Evolutionary conservation across 2,113 vertebrate genomes (phyloP), one percentile per base, ranked within the genome.

Genomic region (Urocynchramus pylzowi): DNA sequence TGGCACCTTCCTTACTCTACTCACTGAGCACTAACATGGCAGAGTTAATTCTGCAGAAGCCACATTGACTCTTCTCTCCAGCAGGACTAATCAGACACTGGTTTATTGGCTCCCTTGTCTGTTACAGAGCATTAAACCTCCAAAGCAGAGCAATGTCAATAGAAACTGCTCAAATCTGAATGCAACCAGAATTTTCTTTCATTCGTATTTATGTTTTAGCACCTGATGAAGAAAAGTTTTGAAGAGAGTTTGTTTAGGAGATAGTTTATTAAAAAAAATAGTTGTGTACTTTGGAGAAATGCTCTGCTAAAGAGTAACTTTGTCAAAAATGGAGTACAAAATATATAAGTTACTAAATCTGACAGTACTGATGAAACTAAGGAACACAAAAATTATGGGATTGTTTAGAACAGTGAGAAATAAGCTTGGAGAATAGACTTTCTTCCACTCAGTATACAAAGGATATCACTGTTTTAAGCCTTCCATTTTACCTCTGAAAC

Each of bases 11-110:
- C 12, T 64, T 52, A 71, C 30, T 42, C 64, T 70, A 16, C 80
- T 24, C 0, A 0, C 54, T 54, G 75, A 92, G 59, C 37, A 45
- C 35, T 54, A 79, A 13, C 2, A 9, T 0, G 0, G 30, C 67
- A 61, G 37, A 69, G 18, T 27, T 85, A 57, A 74, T 63, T 57
- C 82, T 80, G 59, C 53, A 87, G 56, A 79, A 87, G 61, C 37
- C 37, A 41, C 4, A 1, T 4, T 0, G 3, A 30, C 24, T 64
- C 23, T 77, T 77, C 73, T 71, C 61, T 79, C 41, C 57, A 79
- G 30, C 0, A 0, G 31, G 30, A 71, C 39, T 20, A 65, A 56
- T 44, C 31, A 61, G 69, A 52, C 19, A 33, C 27, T 0, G 0
- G 11, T 23, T 79, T 56, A 26, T 52, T 49, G 49, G 82, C 22